Percentiles rank a stretch among this genome's conserved stretches.
Evolutionary conservation across 2,113 vertebrate genomes (phyloP).

Genomic region (Pollachius pollachius): DNA sequence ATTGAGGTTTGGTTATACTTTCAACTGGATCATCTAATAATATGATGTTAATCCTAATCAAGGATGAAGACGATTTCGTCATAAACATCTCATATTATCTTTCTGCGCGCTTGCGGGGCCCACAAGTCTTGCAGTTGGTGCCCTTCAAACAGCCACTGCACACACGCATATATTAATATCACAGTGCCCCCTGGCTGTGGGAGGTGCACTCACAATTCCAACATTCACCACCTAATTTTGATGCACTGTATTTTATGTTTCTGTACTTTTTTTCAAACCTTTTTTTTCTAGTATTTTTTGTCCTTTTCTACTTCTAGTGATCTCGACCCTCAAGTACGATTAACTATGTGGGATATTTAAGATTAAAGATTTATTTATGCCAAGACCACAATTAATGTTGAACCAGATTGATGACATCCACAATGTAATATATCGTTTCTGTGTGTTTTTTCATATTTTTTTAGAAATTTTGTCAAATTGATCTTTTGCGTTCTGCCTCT

Average conservation of each 20-base stretch:
- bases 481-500: constrained; percentile 39
- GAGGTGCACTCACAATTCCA: constrained; percentile 64
- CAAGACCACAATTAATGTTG: constrained; percentile 73
- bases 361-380: constrained; percentile 76
- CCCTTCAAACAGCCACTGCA: too few species aligned
- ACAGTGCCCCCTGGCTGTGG: too few species aligned
- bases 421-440: constrained; percentile 70
- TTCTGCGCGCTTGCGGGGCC: too few species aligned
- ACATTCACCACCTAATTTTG: constrained; percentile 51
- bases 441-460: not conserved
- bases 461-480: constrained; percentile 39
- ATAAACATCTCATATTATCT: too few species aligned
- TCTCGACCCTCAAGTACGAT: constrained; percentile 36
- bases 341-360: constrained; percentile 67
- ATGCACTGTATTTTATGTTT: constrained; percentile 73
- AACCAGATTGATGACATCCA: constrained; percentile 59
- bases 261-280: not conserved
- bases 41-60: too few species aligned
- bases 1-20: too few species aligned
- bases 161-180: too few species aligned
- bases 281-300: constrained; percentile 29
- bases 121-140: too few species aligned
- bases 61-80: too few species aligned
- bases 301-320: constrained; percentile 34
- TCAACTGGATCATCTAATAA: too few species aligned